Evolutionary conservation across 2,797 vertebrate genomes (phyloP).

Genomic region (Sebastolobus alascanus): DNA sequence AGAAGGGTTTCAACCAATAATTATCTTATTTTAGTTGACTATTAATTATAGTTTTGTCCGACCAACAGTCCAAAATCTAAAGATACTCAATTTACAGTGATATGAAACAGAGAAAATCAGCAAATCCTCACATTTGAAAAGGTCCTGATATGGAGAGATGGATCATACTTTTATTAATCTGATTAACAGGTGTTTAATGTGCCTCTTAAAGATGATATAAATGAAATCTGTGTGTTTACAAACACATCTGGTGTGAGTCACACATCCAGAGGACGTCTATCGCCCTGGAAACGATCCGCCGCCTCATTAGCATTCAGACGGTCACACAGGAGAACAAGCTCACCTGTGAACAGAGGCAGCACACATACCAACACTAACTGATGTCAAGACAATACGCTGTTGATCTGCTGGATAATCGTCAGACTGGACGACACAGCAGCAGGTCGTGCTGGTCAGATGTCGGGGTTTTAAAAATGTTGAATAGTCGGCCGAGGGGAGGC

Average conservation of each 20-base stretch:
- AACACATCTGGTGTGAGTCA: slow-evolving; percentile 12
- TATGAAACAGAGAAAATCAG: no score
- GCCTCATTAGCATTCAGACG: slow-evolving; percentile 43
- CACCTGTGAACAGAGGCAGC: slow-evolving; percentile 18
- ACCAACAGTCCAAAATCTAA: neutral
- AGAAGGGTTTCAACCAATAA: no score
- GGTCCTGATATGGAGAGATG: no score
- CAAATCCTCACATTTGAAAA: no score
- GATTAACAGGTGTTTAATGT: no score
- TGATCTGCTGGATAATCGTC: slow-evolving; percentile 31
- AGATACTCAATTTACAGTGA: no score
- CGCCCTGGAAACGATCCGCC: slow-evolving; percentile 17
- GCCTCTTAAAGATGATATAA: neutral
- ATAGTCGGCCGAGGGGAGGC: slow-evolving; percentile 8
- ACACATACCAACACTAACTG: neutral
- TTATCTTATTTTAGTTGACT: no score
- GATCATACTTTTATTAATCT: neutral
- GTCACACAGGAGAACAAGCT: neutral
- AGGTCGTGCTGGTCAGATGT: slow-evolving; percentile 3
- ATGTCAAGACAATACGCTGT: neutral
- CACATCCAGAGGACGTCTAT: neutral
- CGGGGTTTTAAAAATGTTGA: neutral
- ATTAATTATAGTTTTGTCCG: no score
- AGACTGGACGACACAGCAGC: neutral
- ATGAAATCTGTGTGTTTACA: neutral